Evolutionary conservation across 2,888 invertebrate genomes (phyloP).

Genomic region (Drosophila borealis): DNA sequence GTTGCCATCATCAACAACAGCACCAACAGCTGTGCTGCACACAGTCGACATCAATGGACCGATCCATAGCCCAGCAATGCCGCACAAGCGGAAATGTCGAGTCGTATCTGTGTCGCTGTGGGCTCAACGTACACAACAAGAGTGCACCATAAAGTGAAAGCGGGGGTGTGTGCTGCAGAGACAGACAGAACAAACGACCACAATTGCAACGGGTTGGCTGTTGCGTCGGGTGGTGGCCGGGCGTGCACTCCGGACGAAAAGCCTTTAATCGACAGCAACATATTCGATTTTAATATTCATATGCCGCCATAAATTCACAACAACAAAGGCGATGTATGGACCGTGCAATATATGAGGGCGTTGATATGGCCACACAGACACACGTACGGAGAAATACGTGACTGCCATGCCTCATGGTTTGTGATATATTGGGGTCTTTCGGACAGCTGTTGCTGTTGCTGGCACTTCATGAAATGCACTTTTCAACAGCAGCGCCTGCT

Average conservation of each 20-base stretch:
- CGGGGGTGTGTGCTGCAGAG: not conserved
- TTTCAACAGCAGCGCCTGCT: conserved; percentile 36
- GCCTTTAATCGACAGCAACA: conserved; percentile 82
- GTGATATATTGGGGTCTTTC: conserved; percentile 51
- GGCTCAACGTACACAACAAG: conserved; percentile 33
- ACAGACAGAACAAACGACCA: conserved; percentile 54
- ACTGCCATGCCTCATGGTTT: conserved; percentile 34
- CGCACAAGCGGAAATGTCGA: conserved; percentile 77
- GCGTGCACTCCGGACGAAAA: conserved; percentile 66
- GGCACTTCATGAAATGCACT: conserved; percentile 62
- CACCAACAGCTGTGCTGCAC: conserved; percentile 4
- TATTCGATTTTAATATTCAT: conserved; percentile 84
- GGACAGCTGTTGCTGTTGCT: conserved; percentile 50
- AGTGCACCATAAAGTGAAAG: conserved; percentile 8
- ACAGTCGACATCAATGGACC: conserved; percentile 70
- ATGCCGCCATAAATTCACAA: conserved; percentile 79
- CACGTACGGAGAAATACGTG: conserved; percentile 13
- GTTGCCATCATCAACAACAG: conserved; percentile 18
- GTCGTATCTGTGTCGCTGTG: conserved; percentile 76
- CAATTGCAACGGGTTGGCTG: conserved; percentile 45
- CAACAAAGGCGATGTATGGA: conserved; percentile 41
- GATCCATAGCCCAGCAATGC: conserved; percentile 55
- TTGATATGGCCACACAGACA: conserved; percentile 57
- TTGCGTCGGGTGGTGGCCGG: not conserved
- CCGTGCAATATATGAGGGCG: conserved; percentile 67